Evolutionary conservation across 1,140 invertebrate species (phyloP).

Genomic region (Gyrodactylus bullatarudis): DNA sequence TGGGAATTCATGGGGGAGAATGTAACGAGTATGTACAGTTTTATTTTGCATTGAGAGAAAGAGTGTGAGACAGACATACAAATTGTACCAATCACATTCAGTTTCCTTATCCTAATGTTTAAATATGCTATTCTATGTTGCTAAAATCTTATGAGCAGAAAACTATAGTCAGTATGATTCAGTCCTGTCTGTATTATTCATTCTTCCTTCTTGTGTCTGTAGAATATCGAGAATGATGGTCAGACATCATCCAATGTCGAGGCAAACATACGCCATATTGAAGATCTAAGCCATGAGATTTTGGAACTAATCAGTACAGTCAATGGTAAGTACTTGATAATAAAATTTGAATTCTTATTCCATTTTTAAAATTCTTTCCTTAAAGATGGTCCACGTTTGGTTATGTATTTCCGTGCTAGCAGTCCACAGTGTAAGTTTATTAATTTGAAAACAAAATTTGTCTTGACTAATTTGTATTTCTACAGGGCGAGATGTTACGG

Average conservation of each 20-base stretch:
- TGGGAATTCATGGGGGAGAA: too few relatives aligned
- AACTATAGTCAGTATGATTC: too few relatives aligned
- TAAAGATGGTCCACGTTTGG: slow-evolving; percentile 4
- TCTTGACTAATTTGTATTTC: neutral
- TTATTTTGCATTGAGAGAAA: too few relatives aligned
- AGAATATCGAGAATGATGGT: neutral
- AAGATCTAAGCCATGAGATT: neutral
- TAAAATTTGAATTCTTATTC: neutral
- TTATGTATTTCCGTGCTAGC: slow-evolving; percentile 3
- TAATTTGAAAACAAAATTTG: neutral
- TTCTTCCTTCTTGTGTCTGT: too few relatives aligned
- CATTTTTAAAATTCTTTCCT: neutral
- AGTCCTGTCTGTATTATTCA: too few relatives aligned
- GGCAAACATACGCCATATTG: neutral
- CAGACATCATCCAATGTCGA: neutral
- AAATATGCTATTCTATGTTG: too few relatives aligned
- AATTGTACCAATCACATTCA: too few relatives aligned
- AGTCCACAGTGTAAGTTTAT: slow-evolving; percentile 4
- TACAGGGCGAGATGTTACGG: neutral
- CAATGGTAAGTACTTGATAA: neutral
- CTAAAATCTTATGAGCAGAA: too few relatives aligned
- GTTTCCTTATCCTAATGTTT: too few relatives aligned
- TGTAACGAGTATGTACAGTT: too few relatives aligned
- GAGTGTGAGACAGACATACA: too few relatives aligned
- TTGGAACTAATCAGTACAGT: neutral